phyloP scores from a whole-genome alignment of 2,888 invertebrate genomes.

The Cantharis rufa region DNA sequence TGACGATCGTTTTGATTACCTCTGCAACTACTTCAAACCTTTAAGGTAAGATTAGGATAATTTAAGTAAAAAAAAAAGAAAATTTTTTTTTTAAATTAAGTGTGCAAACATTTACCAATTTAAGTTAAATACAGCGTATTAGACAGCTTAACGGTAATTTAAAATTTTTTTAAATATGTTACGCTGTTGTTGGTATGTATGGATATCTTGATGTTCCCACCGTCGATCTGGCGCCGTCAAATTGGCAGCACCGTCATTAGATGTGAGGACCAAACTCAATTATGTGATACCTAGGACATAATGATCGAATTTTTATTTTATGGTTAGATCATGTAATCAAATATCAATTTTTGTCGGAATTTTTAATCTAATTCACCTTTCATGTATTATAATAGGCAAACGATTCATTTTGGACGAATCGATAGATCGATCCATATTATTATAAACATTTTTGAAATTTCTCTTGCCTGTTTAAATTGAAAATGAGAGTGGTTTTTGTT shows the following conservation, averaged over 20 bases:
- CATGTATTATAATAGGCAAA: background rate
- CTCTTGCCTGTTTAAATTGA: background rate
- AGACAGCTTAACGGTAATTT: constrained; percentile 30
- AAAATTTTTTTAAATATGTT: constrained; percentile 30
- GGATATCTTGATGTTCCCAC: constrained; percentile 45
- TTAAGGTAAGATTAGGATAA: constrained; percentile 68
- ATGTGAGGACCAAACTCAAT: constrained; percentile 38
- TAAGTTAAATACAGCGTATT: constrained; percentile 25
- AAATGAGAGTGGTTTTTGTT: background rate
- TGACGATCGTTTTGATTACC: constrained; percentile 89
- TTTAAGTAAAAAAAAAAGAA: background rate
- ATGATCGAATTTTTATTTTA: constrained; percentile 6
- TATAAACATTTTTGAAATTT: background rate
- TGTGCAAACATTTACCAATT: constrained; percentile 24
- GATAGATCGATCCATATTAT: background rate
- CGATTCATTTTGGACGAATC: background rate
- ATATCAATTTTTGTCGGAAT: constrained; percentile 1
- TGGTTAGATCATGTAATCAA: constrained; percentile 16
- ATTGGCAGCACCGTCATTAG: constrained; percentile 47
- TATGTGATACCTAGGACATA: constrained; percentile 24
- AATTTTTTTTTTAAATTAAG: constrained; percentile 10
- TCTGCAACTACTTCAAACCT: constrained; percentile 94
- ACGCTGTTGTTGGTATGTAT: constrained; percentile 21
- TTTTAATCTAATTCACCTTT: background rate
- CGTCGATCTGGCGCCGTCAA: constrained; percentile 46